Evolutionary conservation across 2,113 vertebrate genomes (phyloP), one percentile per base, ranked within the genome.

Genomic region (Hydrolagus affinis): DNA sequence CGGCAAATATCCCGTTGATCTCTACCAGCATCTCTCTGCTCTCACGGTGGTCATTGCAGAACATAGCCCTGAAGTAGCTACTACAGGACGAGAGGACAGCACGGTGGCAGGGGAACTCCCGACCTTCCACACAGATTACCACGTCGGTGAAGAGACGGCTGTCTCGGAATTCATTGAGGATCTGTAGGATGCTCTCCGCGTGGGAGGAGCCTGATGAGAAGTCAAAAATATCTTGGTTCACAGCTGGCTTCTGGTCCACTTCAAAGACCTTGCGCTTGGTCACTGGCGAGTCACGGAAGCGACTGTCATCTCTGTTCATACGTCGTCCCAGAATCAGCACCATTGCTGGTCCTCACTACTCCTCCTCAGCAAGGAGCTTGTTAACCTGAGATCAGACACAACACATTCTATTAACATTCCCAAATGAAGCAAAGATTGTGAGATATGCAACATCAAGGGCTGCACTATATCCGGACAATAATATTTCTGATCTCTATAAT

Each of bases 241-340:
- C 91, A 87, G 95, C 90, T 0, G 91, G 93, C 85, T 99, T 99
- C 86, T 95, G 92, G 91, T 99, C 98, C 92, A 98, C 95, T 89
- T 99, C 97, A 93, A 99, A 96, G 85, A 99, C 96, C 90, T 99
- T 99, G 91, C 98, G 94, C 91, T 99, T 99, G 85, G 96, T 95
- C 88, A 96, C 96, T 87, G 97, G 97, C 86, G 98, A 99, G 89
- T 98, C 97, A 89, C 92, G 95, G 87, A 95, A 94, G 88, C 93
- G 95, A 1, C 94, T 94, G 86, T 97, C 97, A 92, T 97, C 96
- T 93, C 96, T 96, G 92, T 94, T 98, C 90, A 98, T 89, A 91
- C 98, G 94, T 90, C 98, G 94, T 88, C 98, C 97, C 91, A 99
- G 86, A 92, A 98, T 98, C 94, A 99, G 94, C 93, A 99, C 98